These are phyloP conservation scores for Brachyistius frenatus DNA, from an alignment of 2,113 vertebrate genomes.

Conservation along the genomic window DNA sequence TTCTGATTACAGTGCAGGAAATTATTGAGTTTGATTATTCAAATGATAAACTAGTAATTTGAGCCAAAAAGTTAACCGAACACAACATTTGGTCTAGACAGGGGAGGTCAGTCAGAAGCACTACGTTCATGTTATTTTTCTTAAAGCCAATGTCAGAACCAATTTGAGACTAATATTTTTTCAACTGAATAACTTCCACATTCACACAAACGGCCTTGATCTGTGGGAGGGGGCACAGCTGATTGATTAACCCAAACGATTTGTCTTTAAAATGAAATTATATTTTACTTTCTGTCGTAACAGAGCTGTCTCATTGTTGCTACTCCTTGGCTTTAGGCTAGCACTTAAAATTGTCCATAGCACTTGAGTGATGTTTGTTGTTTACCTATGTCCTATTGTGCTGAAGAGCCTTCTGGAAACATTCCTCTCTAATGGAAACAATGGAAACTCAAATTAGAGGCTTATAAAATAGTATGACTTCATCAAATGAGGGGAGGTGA, in stretches of 20 bases:
- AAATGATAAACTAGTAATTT: background rate
- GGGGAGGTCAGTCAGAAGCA: constrained; percentile 12
- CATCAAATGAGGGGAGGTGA: constrained; percentile 30
- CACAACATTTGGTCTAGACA: background rate
- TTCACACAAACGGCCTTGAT: background rate
- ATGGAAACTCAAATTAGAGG: background rate
- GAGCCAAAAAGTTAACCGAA: background rate
- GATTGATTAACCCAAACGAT: too few relatives aligned
- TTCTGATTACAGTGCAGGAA: too few relatives aligned
- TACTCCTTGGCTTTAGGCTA: background rate
- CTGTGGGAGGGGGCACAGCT: background rate
- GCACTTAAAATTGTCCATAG: background rate
- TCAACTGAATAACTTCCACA: too few relatives aligned
- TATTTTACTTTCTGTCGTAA: too few relatives aligned
- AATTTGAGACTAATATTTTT: background rate
- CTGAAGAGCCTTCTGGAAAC: constrained; percentile 12
- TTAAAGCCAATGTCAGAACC: background rate
- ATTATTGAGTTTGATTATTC: background rate
- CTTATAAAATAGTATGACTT: constrained; percentile 8
- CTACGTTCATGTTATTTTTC: too few relatives aligned
- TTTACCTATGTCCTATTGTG: constrained; percentile 3
- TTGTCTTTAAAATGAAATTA: too few relatives aligned
- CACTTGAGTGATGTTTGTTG: constrained; percentile 2
- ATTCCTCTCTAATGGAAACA: constrained; percentile 30
- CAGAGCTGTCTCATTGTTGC: too few relatives aligned